phyloP scores from a whole-genome alignment of 1,140 invertebrate genomes.

The Andrena cerasifolii region DNA sequence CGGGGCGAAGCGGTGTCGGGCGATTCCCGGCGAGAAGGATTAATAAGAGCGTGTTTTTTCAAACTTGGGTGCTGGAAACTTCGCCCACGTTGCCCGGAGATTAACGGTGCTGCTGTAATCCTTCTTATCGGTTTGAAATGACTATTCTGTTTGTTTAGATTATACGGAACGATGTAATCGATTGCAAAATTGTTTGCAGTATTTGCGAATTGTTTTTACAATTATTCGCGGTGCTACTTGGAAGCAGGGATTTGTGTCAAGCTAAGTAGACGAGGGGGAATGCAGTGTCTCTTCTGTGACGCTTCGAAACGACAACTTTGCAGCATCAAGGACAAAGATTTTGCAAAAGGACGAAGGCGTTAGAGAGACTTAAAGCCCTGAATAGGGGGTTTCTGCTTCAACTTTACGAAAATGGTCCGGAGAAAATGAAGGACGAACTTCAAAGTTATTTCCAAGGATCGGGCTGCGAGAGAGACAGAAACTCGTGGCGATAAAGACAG shows the following conservation, averaged over 20 bases:
- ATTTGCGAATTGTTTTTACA: neutral
- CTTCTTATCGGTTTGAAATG: neutral
- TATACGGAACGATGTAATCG: neutral
- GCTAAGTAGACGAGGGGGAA: neutral
- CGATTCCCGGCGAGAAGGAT: neutral
- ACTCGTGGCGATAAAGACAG: constrained; percentile 6
- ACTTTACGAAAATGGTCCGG: constrained; percentile 1
- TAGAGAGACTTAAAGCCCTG: neutral
- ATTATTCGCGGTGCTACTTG: too few species aligned
- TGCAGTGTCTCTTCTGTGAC: neutral
- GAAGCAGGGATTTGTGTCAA: too few species aligned
- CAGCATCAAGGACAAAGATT: neutral
- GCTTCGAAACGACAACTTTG: too few species aligned
- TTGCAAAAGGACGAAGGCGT: neutral
- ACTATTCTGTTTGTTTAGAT: neutral
- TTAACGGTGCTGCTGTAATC: neutral
- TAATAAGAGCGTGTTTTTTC: neutral
- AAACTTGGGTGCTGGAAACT: neutral
- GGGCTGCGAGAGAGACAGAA: neutral
- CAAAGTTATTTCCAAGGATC: neutral
- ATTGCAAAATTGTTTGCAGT: neutral
- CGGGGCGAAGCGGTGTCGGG: neutral
- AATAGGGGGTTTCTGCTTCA: constrained; percentile 12
- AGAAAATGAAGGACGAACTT: constrained; percentile 15
- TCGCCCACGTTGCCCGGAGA: neutral